Base-by-base conservation (phyloP, 1,140 invertebrate genomes). In the Cherax quadricarinatus region DNA sequence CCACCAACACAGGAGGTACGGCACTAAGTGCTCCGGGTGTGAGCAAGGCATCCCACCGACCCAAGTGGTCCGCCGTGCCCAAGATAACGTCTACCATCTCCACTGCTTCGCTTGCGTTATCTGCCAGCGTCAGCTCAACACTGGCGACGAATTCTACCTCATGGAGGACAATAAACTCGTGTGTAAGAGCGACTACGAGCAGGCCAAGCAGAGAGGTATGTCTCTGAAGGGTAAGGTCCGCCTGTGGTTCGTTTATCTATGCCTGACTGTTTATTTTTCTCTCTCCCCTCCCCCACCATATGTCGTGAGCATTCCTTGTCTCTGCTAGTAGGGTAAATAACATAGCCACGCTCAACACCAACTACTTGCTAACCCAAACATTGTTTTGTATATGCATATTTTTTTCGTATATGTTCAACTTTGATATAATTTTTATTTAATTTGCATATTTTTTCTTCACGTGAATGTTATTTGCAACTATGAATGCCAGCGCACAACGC, bases 91-190 rank as follows among this genome's bases (percentile, higher is more conserved):
- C 81, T 99, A 99, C 96, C 99, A 99, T 95, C 96, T 99, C 86
- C 97, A 98, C 94, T 99, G 99, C 95, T 99, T 99, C 96, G 97
- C 97, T 6, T 99, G 99, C 95, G 97, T 98, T 93, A 97, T 99
- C 94, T 99, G 99, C 95, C 97, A 98, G 21, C 96, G 98, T 92
- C 98, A 98, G 94, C 96, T 99, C 83, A 98, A 99, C 95, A 99
- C 99, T 3, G 99, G 98, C 0, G 99, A 99, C 95, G 98, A 99
- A 95, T 99, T 99, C 95, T 99, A 99, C 95, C 97, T 99, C 62
- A 98, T 99, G 97, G 99, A 99, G 95, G 98, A 99, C 95, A 97
- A 98, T 91, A 99, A 99, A 95, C 97, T 99, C 84, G 98, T 99
- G 78, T 99, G 99, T 95, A 99, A 99, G 95, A 97, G 98, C 1